phyloP scores from a whole-genome alignment of 2,113 vertebrate species.

The Cephalopterus ornatus region DNA sequence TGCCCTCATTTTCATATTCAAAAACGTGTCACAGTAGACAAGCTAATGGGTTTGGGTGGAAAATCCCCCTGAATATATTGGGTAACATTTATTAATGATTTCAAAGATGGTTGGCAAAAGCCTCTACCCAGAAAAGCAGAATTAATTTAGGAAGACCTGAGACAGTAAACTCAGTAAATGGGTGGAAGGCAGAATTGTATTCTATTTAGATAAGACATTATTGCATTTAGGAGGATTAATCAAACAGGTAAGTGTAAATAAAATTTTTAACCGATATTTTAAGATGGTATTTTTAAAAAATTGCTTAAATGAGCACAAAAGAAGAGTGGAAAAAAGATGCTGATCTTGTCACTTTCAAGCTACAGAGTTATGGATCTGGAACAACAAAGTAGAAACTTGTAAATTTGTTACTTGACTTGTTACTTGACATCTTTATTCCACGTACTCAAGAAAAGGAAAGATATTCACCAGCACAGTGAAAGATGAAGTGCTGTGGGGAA shows the following conservation, averaged over 20 bases:
- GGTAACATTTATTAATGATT: not conserved
- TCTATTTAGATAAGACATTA: not conserved
- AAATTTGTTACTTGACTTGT: not conserved
- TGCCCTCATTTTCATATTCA: not conserved
- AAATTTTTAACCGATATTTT: not conserved
- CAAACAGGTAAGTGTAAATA: not conserved
- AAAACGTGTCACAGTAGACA: not conserved
- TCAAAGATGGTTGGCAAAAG: not conserved
- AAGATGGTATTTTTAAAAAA: not conserved
- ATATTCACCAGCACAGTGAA: not conserved
- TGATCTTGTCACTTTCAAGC: not conserved
- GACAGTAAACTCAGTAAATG: not conserved
- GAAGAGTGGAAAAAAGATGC: not conserved
- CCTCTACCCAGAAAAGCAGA: not conserved
- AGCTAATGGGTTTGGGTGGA: not conserved
- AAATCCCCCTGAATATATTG: not conserved
- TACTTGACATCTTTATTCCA: not conserved
- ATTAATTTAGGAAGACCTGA: not conserved
- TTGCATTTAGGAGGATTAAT: not conserved
- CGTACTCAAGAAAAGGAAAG: not conserved
- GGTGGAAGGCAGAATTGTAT: not conserved
- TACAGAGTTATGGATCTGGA: not conserved
- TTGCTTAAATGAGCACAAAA: not conserved
- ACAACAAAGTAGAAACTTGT: not conserved
- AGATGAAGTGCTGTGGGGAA: not conserved